Conservation (phyloP, 2,113 vertebrate species). For the Poecilia latipinna region DNA sequence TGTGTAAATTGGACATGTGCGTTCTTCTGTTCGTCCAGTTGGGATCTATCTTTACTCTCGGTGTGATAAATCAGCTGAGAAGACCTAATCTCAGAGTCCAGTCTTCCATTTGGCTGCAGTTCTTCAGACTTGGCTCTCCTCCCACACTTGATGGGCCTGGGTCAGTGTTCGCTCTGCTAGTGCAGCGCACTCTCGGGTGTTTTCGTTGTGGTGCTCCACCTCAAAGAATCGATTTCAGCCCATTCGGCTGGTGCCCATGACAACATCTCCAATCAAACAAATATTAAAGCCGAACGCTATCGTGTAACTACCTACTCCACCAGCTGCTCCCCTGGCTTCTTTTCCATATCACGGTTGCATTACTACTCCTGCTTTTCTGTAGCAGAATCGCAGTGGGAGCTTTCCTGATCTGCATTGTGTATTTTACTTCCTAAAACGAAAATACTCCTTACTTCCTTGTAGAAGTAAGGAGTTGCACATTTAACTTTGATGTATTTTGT, state of each 20-base stretch:
- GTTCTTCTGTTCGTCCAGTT: constrained; percentile 14
- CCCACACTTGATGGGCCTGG: constrained; percentile 26
- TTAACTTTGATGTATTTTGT: neutral
- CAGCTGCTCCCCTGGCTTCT: constrained; percentile 39
- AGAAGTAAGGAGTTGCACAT: too few species aligned
- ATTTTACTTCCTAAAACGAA: neutral
- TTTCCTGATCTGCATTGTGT: neutral
- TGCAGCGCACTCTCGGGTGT: constrained; percentile 47
- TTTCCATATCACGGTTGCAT: neutral
- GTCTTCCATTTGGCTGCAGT: constrained; percentile 28
- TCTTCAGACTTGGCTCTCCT: constrained; percentile 30
- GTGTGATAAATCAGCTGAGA: constrained; percentile 49
- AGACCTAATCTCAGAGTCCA: constrained; percentile 42
- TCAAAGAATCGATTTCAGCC: constrained; percentile 49
- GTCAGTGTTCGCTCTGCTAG: constrained; percentile 40
- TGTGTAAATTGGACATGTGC: constrained; percentile 15
- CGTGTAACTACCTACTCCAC: constrained; percentile 14
- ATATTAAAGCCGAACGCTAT: constrained; percentile 29
- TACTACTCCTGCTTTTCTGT: neutral
- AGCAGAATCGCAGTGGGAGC: neutral
- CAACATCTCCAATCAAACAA: constrained; percentile 40
- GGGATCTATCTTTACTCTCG: constrained; percentile 20
- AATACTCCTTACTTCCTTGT: too few species aligned
- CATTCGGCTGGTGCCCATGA: constrained; percentile 30
- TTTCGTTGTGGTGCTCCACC: constrained; percentile 34